These are phyloP conservation scores for Coregonus ussuriensis DNA, from an alignment of 2,797 vertebrate genomes.

Conservation along the genomic window DNA sequence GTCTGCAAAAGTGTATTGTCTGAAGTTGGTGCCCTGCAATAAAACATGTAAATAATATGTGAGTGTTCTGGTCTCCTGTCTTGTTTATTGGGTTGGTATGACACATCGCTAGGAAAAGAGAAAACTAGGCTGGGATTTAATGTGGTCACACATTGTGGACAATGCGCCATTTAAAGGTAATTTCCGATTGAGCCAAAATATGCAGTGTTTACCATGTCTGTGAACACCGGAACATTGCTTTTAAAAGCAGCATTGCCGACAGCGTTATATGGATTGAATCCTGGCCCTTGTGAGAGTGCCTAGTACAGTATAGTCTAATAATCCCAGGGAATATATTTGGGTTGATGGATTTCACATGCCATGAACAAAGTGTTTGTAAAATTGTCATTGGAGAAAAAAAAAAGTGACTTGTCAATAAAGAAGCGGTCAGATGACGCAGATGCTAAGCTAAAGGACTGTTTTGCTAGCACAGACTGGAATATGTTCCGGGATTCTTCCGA, in stretches of 20 bases:
- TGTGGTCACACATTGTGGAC: slow-evolving; percentile 36
- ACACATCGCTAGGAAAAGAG: slow-evolving; percentile 58
- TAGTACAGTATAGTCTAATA: slow-evolving; percentile 51
- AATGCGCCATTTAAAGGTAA: not conserved
- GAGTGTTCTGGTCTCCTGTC: slow-evolving; percentile 51
- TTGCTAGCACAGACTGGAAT: too few species aligned
- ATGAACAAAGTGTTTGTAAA: slow-evolving; percentile 23
- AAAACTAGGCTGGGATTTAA: slow-evolving; percentile 51
- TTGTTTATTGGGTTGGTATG: slow-evolving; percentile 58
- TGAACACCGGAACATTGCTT: not conserved
- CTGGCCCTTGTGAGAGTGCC: too few species aligned
- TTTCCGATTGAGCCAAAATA: not conserved
- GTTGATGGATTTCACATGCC: slow-evolving; percentile 53
- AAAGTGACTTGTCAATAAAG: too few species aligned
- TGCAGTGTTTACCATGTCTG: slow-evolving; percentile 21
- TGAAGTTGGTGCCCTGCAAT: slow-evolving; percentile 53
- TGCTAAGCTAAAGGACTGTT: too few species aligned
- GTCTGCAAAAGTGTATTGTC: slow-evolving; percentile 53
- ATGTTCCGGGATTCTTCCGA: too few species aligned
- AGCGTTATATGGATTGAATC: too few species aligned
- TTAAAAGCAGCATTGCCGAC: slow-evolving; percentile 54
- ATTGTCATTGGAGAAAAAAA: not conserved
- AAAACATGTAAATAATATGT: slow-evolving; percentile 66
- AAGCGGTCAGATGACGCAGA: too few species aligned
- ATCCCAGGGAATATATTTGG: slow-evolving; percentile 61